A percentile compares a stretch with the other conserved stretches of the same genome.
phyloP scores from a whole-genome alignment of 2,888 invertebrate genomes.

The Yponomeuta plumbellus region DNA sequence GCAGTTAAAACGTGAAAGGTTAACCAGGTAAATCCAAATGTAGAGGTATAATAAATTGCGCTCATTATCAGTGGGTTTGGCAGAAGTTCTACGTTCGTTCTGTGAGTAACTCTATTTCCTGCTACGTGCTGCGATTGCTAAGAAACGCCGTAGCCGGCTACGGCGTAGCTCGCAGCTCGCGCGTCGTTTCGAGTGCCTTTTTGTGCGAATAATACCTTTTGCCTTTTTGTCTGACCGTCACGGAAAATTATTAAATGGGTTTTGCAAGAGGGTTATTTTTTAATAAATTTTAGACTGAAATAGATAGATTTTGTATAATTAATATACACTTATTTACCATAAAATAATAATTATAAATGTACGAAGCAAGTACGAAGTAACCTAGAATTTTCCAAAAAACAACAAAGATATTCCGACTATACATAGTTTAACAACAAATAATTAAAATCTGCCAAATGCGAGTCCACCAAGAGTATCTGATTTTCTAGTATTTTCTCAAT shows the following conservation, averaged over 20 bases:
- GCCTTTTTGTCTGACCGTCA: slow-evolving; percentile 40
- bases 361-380: too few species aligned
- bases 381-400: too few species aligned
- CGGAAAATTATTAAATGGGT: slow-evolving; percentile 41
- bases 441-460: too few species aligned
- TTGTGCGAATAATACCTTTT: slow-evolving; percentile 50
- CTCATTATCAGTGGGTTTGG: slow-evolving; percentile 61
- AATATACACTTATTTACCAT: too few species aligned
- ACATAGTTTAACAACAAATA: too few species aligned
- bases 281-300: neutral
- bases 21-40: slow-evolving; percentile 26
- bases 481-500: too few species aligned
- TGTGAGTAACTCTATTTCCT: slow-evolving; percentile 61
- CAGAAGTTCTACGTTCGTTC: slow-evolving; percentile 52
- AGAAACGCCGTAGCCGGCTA: slow-evolving; percentile 38
- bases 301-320: neutral
- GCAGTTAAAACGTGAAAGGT: neutral
- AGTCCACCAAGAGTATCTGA: too few species aligned
- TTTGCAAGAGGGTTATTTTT: slow-evolving; percentile 33
- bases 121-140: slow-evolving; percentile 64
- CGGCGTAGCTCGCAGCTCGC: slow-evolving; percentile 35
- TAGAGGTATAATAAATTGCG: slow-evolving; percentile 45
- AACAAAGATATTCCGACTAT: too few species aligned
- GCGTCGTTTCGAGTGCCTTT: slow-evolving; percentile 47
- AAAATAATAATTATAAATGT: too few species aligned